Evolutionary conservation across 2,113 vertebrate species (phyloP), one percentile per base, ranked within the genome.

Genomic region (Clarias batrachus): DNA sequence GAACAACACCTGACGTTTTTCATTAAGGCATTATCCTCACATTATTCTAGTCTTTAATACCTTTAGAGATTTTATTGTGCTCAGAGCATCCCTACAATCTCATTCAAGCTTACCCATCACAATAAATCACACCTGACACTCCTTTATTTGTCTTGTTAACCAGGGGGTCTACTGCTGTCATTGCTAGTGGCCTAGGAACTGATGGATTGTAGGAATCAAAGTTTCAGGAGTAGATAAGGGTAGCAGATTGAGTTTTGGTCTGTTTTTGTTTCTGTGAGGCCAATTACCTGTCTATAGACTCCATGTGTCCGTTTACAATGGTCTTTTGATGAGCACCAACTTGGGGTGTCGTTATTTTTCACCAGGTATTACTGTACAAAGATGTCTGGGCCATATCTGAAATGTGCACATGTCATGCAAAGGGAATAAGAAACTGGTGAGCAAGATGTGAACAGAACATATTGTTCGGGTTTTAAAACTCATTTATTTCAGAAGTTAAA

Each of bases 331-430:
- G 54, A 88, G 59, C 84, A 89, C 80, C 86, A 77, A 25, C 87
- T 83, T 87, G 76, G 89, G 77, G 85, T 92, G 90, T 68, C 88
- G 89, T 90, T 90, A 92, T 90, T 71, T 84, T 91, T 79, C 85
- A 90, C 57, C 62, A 80, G 66, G 54, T 78, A 37, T 37, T 37
- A 37, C 33, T 84, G 82, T 86, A 89, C 41, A 57, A 70, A 17
- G 82, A 54, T 8, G 66, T 85, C 25, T 90, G 91, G 79, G 87
- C 62, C 90, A 23, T 80, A 86, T 54, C 25, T 74, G 79, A 86
- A 81, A 82, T 60, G 21, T 41, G 74, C 56, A 37, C 23, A n/a
- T 74, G 57, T 27, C 56, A 86, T 59, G 23, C 27, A 27, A 17
- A 25, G 66, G 14, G 71, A 48, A 54, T 59, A 71, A 81, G 41